Percentiles rank a stretch among this genome's conserved stretches.
These are phyloP conservation scores for Anastatus disparis DNA, from an alignment of 1,140 invertebrate genomes.

Conservation along the genomic window DNA sequence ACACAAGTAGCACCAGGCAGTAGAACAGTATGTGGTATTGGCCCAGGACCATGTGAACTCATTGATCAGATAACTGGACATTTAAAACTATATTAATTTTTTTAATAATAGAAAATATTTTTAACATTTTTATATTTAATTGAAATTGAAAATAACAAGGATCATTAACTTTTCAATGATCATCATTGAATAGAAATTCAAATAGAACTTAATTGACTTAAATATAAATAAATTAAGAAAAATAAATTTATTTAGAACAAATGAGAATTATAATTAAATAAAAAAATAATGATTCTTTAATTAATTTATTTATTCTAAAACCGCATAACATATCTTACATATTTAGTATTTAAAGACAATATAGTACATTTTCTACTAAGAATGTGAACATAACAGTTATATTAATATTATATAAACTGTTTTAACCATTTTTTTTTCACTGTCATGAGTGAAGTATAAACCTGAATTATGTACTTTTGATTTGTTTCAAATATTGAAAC, in stretches of 20 bases:
- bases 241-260: no score
- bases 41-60: conserved; percentile 80
- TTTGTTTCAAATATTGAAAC: conserved; percentile 16
- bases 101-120: conserved; percentile 29
- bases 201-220: no score
- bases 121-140: no score
- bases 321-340: conserved; percentile 36
- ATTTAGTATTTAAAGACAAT: conserved; percentile 43
- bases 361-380: conserved; percentile 45
- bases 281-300: conserved; percentile 19
- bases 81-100: conserved; percentile 81
- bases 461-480: background rate
- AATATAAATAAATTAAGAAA: no score
- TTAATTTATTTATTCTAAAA: conserved; percentile 23
- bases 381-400: conserved; percentile 11
- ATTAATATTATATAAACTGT: conserved; percentile 2
- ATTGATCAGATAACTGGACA: conserved; percentile 89
- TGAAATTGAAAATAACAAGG: no score
- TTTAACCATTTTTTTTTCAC: background rate
- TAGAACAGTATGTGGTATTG: conserved; percentile 88
- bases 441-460: background rate
- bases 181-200: no score
- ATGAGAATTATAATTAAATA: no score
- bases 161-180: no score
- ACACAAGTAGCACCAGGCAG: conserved; percentile 90